Conservation (phyloP, 2,797 vertebrate species). For the Cynodonichthys magdalenae region DNA sequence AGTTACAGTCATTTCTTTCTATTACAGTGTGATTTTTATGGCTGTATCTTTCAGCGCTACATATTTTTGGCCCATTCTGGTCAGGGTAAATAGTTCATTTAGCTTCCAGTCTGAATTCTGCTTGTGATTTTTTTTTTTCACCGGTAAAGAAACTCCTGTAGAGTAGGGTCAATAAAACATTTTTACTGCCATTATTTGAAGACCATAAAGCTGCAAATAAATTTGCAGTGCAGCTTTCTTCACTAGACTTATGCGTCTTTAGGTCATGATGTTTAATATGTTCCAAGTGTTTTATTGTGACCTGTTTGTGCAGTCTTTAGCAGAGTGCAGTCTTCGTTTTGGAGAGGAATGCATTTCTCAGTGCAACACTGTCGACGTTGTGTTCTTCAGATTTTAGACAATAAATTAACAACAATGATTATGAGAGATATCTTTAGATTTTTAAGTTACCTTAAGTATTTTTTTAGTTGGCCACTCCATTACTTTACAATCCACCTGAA, state of each 20-base stretch:
- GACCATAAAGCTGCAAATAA: constrained; percentile 23
- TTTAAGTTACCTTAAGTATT: too few species aligned
- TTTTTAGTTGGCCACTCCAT: not conserved
- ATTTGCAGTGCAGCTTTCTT: constrained; percentile 5
- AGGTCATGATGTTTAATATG: constrained; percentile 17
- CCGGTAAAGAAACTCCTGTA: constrained; percentile 47
- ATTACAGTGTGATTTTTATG: constrained; percentile 17
- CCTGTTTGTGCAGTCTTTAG: constrained; percentile 2
- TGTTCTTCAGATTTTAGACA: not conserved
- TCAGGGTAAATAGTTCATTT: constrained; percentile 47
- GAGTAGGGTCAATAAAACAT: constrained; percentile 50
- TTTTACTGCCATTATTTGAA: constrained; percentile 46
- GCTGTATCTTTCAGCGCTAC: constrained; percentile 6
- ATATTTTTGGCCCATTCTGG: constrained; percentile 12
- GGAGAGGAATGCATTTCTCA: too few species aligned
- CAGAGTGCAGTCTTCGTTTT: not conserved
- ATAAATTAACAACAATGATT: too few species aligned
- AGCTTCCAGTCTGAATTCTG: constrained; percentile 44
- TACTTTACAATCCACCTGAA: not conserved
- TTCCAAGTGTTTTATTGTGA: constrained; percentile 26
- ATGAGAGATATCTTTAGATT: too few species aligned
- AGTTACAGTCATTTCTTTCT: constrained; percentile 22
- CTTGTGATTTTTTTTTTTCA: constrained; percentile 44
- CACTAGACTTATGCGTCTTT: constrained; percentile 16
- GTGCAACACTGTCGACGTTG: not conserved